These are phyloP conservation scores for Gonatopus flavifemur DNA, from an alignment of 1,140 invertebrate species.

Conservation along the genomic window DNA sequence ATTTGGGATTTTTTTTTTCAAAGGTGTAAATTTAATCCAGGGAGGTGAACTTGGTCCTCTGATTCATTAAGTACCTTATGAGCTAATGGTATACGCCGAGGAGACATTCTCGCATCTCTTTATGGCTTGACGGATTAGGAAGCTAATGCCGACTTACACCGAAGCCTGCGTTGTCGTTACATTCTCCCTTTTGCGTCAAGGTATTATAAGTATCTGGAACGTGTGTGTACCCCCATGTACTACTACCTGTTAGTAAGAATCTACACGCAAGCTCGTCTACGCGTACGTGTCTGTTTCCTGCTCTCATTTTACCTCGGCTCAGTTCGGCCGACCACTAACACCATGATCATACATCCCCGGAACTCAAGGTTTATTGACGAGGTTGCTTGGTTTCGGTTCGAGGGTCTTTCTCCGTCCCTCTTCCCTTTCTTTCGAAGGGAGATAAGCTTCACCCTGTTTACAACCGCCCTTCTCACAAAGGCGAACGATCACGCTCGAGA, in stretches of 20 bases:
- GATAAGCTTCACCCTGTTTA: slow-evolving; percentile 35
- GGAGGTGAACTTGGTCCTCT: too few species aligned
- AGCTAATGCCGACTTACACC: slow-evolving; percentile 6
- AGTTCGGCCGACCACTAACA: neutral
- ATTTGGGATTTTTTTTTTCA: too few species aligned
- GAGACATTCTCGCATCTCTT: slow-evolving; percentile 2
- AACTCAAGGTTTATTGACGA: slow-evolving; percentile 36
- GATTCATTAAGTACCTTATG: too few species aligned
- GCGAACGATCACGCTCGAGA: slow-evolving; percentile 28
- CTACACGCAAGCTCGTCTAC: too few species aligned
- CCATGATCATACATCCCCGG: slow-evolving; percentile 14
- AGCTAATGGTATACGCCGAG: neutral
- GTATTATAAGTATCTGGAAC: neutral
- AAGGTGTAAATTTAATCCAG: too few species aligned
- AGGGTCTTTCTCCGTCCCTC: slow-evolving; percentile 18
- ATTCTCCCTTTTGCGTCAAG: slow-evolving; percentile 1
- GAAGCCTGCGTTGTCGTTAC: neutral
- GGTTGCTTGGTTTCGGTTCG: slow-evolving; percentile 33
- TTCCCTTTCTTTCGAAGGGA: too few species aligned
- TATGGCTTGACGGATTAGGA: slow-evolving; percentile 3
- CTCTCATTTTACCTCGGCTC: slow-evolving; percentile 23
- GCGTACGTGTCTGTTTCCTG: slow-evolving; percentile 22
- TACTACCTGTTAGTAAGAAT: too few species aligned
- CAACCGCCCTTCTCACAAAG: slow-evolving; percentile 26
- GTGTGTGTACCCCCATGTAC: too few species aligned